phyloP scores from a whole-genome alignment of 2,888 invertebrate species.

The Periphyllus acericola region DNA sequence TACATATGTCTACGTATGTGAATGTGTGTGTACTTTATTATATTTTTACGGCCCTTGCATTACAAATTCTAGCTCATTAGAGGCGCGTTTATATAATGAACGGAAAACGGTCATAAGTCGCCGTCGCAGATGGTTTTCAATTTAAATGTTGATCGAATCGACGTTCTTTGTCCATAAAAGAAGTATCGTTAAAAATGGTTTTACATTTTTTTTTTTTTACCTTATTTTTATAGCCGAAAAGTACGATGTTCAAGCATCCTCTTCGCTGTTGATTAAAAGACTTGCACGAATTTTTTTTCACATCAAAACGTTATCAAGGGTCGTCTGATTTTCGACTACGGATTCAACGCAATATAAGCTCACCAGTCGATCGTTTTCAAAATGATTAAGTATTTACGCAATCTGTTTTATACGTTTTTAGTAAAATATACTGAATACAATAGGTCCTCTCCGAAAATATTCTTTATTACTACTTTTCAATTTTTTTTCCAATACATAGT shows the following conservation, averaged over 20 bases:
- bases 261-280: not conserved
- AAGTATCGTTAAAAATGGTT: slow-evolving; percentile 23
- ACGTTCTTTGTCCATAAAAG: slow-evolving; percentile 3
- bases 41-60: slow-evolving; percentile 6
- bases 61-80: slow-evolving; percentile 20
- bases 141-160: slow-evolving; percentile 32
- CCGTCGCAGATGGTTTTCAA: not conserved
- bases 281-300: slow-evolving; percentile 3
- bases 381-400: slow-evolving; percentile 38
- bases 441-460: not conserved
- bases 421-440: not conserved
- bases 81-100: slow-evolving; percentile 7
- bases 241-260: not conserved
- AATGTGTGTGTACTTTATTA: not conserved
- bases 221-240: not conserved
- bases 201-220: not conserved
- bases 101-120: not conserved
- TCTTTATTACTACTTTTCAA: not conserved
- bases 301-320: slow-evolving; percentile 7
- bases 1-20: not conserved
- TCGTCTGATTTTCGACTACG: too few relatives aligned
- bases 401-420: not conserved
- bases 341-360: slow-evolving; percentile 13
- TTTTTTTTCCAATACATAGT: not conserved
- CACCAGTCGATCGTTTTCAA: not conserved